Conservation (phyloP, 2,888 invertebrate species). For the Eupithecia exiguata region DNA sequence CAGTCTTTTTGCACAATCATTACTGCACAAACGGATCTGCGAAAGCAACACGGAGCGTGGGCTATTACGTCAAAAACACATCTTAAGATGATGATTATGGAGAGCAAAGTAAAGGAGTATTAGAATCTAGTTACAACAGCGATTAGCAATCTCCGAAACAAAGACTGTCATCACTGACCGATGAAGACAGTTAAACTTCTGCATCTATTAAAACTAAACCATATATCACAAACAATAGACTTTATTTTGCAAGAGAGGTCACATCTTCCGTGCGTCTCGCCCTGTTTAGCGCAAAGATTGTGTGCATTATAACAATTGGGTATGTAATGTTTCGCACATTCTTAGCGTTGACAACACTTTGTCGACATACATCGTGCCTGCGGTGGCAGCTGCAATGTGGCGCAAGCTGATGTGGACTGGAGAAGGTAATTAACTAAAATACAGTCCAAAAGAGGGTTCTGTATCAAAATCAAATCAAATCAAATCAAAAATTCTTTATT, state of each 20-base stretch:
- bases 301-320: slow-evolving; percentile 64
- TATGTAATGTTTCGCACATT: slow-evolving; percentile 56
- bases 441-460: neutral
- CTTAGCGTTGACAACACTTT: slow-evolving; percentile 44
- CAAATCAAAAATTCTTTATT: no score
- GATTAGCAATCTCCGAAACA: slow-evolving; percentile 8
- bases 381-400: slow-evolving; percentile 18
- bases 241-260: slow-evolving; percentile 40
- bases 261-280: slow-evolving; percentile 60
- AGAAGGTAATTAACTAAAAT: slow-evolving; percentile 3
- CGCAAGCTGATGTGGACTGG: slow-evolving; percentile 13
- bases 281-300: slow-evolving; percentile 75
- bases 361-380: slow-evolving; percentile 24
- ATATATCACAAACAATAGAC: slow-evolving; percentile 42
- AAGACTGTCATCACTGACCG: slow-evolving; percentile 24
- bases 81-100: no score
- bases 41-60: no score
- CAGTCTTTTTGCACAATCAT: no score
- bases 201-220: slow-evolving; percentile 39
- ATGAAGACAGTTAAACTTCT: slow-evolving; percentile 38
- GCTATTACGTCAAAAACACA: no score
- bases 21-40: no score
- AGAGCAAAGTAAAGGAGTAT: neutral
- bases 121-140: slow-evolving; percentile 20
- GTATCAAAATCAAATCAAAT: no score